Evolutionary conservation across 2,797 vertebrate genomes (phyloP).

Genomic region (Enteromius mattozi): DNA sequence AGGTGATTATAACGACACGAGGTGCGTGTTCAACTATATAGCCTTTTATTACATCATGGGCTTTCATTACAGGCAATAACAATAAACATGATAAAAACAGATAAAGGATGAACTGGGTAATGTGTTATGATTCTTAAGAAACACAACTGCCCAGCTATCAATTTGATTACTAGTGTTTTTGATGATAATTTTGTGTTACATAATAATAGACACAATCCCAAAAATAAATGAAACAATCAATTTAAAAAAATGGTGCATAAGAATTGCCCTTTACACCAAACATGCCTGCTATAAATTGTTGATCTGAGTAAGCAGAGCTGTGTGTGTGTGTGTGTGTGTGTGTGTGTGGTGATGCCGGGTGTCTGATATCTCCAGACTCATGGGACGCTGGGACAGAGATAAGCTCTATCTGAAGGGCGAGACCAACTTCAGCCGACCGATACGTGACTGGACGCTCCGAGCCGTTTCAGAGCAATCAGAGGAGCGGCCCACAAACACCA

Average conservation of each 20-base stretch:
- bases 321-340: neutral
- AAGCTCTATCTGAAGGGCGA: constrained; percentile 32
- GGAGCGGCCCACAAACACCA: neutral
- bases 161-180: constrained; percentile 46
- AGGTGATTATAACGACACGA: neutral
- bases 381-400: neutral
- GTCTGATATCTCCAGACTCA: constrained; percentile 2
- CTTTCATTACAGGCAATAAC: neutral
- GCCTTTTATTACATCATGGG: neutral
- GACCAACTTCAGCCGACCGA: neutral
- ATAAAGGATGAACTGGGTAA: neutral
- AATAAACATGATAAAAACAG: neutral
- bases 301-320: neutral
- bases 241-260: neutral
- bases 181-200: neutral
- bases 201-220: neutral
- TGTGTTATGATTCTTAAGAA: neutral
- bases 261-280: neutral
- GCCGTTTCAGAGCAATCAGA: neutral
- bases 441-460: neutral
- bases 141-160: neutral
- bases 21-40: neutral
- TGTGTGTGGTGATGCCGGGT: neutral
- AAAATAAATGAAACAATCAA: neutral
- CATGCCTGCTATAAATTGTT: neutral